Conservation (phyloP, 2,113 vertebrate genomes). For the Ploceus nigricollis region DNA sequence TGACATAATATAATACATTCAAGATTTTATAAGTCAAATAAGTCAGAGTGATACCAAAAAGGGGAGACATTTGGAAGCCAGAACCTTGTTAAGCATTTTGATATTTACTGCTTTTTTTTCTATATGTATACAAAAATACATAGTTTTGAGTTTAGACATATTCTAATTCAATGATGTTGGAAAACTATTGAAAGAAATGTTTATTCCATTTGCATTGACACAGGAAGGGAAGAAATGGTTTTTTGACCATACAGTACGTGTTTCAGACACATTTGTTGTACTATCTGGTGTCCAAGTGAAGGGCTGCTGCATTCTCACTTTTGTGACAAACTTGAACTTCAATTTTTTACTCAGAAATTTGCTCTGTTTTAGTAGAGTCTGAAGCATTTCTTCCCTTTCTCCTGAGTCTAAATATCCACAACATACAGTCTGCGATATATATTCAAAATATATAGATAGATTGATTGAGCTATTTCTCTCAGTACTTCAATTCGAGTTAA, state of each 20-base stretch:
- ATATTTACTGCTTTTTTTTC: background rate
- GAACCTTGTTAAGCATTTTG: background rate
- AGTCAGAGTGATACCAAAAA: background rate
- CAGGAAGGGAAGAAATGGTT: background rate
- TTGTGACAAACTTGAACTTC: background rate
- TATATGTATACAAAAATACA: background rate
- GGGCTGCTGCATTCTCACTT: background rate
- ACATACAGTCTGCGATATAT: background rate
- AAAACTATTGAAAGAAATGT: background rate
- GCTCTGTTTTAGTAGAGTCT: background rate
- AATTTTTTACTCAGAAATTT: background rate
- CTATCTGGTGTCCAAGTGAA: background rate
- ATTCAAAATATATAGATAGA: background rate
- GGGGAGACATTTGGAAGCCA: background rate
- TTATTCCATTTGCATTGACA: background rate
- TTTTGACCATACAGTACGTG: rapidly evolving
- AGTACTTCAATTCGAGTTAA: background rate
- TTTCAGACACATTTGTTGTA: background rate
- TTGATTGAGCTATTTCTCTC: rapidly evolving
- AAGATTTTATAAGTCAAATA: background rate
- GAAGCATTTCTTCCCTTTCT: background rate
- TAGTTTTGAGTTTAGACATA: background rate
- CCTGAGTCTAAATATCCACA: background rate
- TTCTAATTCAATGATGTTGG: background rate
- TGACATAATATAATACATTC: background rate